Percentiles rank a stretch among this genome's conserved stretches.
These are phyloP conservation scores for Pelobates fuscus DNA, from an alignment of 2,113 vertebrate genomes.

Conservation along the genomic window DNA sequence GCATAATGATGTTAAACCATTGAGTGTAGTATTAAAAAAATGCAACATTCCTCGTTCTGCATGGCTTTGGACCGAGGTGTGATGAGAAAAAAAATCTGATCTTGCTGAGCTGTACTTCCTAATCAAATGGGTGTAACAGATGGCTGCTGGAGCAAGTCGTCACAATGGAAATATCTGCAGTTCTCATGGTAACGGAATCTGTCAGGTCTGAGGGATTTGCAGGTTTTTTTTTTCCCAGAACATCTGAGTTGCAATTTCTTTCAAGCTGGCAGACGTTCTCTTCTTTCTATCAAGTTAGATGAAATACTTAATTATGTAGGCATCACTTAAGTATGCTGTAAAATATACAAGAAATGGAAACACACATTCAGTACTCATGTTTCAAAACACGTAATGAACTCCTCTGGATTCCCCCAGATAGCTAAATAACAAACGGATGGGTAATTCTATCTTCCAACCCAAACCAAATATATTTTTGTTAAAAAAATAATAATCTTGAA, in stretches of 20 bases:
- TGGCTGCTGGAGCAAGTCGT: constrained; percentile 92
- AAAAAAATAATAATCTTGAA: no score
- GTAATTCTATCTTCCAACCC: no score
- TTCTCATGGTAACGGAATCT: constrained; percentile 92
- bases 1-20: constrained; percentile 74
- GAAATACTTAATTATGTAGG: constrained; percentile 57
- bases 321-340: constrained; percentile 18
- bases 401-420: no score
- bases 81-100: constrained; percentile 71
- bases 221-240: constrained; percentile 74
- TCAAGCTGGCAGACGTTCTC: constrained; percentile 79
- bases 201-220: constrained; percentile 87
- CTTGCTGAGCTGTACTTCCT: constrained; percentile 82
- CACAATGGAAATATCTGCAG: constrained; percentile 89
- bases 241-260: constrained; percentile 84
- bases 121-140: constrained; percentile 96
- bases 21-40: constrained; percentile 76
- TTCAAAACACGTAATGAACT: neutral
- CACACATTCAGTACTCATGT: neutral
- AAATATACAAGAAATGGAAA: constrained; percentile 2
- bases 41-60: constrained; percentile 62
- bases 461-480: no score
- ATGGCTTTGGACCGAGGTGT: constrained; percentile 76
- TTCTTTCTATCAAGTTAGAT: constrained; percentile 77
- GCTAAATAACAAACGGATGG: no score